Percentiles rank a stretch among this genome's conserved stretches.
phyloP scores from a whole-genome alignment of 2,888 invertebrate genomes.

The Parthenolecanium corni region DNA sequence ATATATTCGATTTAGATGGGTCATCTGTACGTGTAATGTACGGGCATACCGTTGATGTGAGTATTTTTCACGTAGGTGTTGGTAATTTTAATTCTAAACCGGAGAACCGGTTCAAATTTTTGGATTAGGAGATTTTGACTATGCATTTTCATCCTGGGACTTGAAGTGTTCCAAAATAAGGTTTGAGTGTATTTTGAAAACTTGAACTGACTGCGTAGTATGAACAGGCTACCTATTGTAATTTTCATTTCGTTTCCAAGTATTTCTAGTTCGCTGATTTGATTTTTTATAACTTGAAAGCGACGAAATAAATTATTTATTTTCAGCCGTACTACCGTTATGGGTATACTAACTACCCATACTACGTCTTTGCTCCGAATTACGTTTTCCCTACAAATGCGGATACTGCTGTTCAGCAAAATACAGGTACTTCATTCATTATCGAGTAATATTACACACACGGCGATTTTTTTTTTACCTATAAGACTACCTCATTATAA shows the following conservation, averaged over 20 bases:
- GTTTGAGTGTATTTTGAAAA: too few species aligned
- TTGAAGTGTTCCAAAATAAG: too few species aligned
- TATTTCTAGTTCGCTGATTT: neutral
- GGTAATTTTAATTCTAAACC: too few species aligned
- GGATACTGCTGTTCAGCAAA: neutral
- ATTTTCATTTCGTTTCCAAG: too few species aligned
- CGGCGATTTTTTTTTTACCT: neutral
- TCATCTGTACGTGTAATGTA: neutral
- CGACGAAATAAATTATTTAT: neutral
- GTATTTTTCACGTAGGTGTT: too few species aligned
- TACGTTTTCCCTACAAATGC: constrained; percentile 1
- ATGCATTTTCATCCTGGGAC: too few species aligned
- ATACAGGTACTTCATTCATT: neutral
- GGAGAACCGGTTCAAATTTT: too few species aligned
- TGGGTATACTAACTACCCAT: neutral
- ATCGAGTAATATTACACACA: neutral
- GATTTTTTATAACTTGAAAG: neutral
- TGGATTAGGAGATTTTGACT: too few species aligned
- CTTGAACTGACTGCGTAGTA: too few species aligned
- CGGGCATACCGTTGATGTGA: neutral
- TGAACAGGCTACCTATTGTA: too few species aligned
- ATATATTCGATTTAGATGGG: neutral
- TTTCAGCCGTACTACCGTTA: constrained; percentile 10
- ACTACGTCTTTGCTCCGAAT: neutral
- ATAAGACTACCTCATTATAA: neutral